Evolutionary conservation across 2,888 invertebrate species (phyloP).

Genomic region (Malacosoma neustria): DNA sequence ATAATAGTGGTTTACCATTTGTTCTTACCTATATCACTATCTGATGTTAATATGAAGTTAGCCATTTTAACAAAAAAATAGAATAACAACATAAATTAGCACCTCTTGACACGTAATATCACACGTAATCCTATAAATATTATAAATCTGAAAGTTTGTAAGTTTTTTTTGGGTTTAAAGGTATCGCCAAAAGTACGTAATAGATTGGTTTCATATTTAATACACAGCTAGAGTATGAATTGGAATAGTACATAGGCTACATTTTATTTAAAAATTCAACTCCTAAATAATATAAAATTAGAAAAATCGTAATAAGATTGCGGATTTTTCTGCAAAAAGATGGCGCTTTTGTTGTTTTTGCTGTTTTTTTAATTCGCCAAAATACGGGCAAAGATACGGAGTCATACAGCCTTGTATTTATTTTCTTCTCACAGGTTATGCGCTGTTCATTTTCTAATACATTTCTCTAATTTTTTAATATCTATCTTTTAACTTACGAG

Average conservation of each 20-base stretch:
- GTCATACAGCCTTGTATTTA: too few species aligned
- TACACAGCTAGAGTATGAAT: too few species aligned
- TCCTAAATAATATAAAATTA: constrained; percentile 1
- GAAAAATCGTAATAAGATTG: not conserved
- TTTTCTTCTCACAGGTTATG: too few species aligned
- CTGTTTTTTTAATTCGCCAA: not conserved
- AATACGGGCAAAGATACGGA: too few species aligned
- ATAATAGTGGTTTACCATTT: constrained; percentile 8
- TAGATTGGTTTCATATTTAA: too few species aligned
- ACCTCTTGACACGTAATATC: constrained; percentile 1
- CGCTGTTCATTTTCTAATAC: too few species aligned
- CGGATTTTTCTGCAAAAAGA: constrained; percentile 1
- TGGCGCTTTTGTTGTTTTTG: not conserved
- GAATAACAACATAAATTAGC: constrained; percentile 5
- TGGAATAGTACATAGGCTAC: not conserved
- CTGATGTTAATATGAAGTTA: constrained; percentile 3
- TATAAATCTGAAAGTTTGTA: too few species aligned
- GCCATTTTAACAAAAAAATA: constrained; percentile 4
- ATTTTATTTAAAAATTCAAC: constrained; percentile 2
- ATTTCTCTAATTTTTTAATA: too few species aligned
- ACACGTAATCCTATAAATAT: too few species aligned
- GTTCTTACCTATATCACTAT: constrained; percentile 8
- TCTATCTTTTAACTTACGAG: too few species aligned
- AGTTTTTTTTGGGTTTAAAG: too few species aligned
- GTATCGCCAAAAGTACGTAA: too few species aligned